Evolutionary conservation across 2,797 vertebrate species (phyloP), one percentile per base, ranked within the genome.

Genomic region (Heterohyrax brucei): DNA sequence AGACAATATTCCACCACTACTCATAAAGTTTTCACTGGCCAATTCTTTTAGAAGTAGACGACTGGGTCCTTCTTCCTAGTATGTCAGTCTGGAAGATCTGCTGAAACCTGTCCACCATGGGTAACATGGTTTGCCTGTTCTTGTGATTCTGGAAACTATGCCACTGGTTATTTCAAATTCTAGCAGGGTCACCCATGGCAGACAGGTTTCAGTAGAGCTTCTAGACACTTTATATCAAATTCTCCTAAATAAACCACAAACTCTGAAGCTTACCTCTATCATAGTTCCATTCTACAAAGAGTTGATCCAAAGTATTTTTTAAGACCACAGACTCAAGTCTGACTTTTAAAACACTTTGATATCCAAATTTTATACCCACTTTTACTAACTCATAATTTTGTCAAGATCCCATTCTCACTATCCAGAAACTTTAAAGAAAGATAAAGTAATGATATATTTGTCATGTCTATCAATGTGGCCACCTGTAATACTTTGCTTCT

Each of bases 321-420:
- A 70, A 10, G 59, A 78, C 39, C 3, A 62, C 0, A 7, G 19
- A 59, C 50, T 53, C 46, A 78, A 26, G 28, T 83, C 28, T 93
- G n/a, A 95, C 50, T 91, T 92, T 66, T 80, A 88, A 86, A 78
- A 93, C 44, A 64, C 30, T 82, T 88, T 30, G 12, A 56, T n/a
- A 30, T 21, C 48, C 64, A 56, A n/a, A 80, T 93, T 96, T 70
- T 61, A 95, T 2, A 86, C 24, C 33, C 80, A 73, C 24, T 4
- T 87, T 89, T 66, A 28, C 22, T 73, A 72, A 95, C 59, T 95
- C 33, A 18, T 48, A 62, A 28, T 64, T 92, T 13, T 82, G 81
- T 79, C 39, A 72, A 80, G 64, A 91, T 70, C 18, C 19, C 68
- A 81, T 89, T 91, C 50, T 73, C 30, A 56, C 10, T 28, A 24